Evolutionary conservation across 2,888 invertebrate genomes (phyloP), one percentile per base, ranked within the genome.

Genomic region (Drosophila neutralis): DNA sequence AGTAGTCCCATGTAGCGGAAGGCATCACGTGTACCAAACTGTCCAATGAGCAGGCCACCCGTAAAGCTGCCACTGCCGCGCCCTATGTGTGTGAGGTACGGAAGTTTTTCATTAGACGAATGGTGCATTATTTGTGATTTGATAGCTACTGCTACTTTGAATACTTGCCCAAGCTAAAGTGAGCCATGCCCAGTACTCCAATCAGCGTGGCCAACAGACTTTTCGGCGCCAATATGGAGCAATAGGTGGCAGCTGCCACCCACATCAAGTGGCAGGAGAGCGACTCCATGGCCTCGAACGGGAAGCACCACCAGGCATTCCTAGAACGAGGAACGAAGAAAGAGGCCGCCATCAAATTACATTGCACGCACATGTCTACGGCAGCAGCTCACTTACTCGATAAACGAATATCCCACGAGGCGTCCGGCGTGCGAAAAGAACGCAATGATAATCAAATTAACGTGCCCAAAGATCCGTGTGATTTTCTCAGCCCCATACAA

Each of bases 181-280:
- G 97, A 3, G 97, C 95, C 95, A 97, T 97, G 80, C 97, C 97
- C 53, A 98, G 94, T 0, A 98, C 96, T 24, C 98, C 98, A 89
- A 97, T 97, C 62, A 98, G 94, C 0, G 98, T 98, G 7, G 97
- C 97, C 66, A 97, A 93, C 78, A 97, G 94, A 87, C 95, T 97
- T 91, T 96, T 96, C 0, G 98, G 98, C 1, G 97, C 97, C 83
- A 98, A 93, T 92, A 96, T 95, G 18, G 97, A 96, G 88, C 97
- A 97, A 92, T 98, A 97, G 0, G 97, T 97, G 8, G 97, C 97
- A 1, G 97, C 97, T 42, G 98, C 97, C 21, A 97, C 97, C 96
- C 97, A 98, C 97, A 98, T 97, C 78, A 98, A 93, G 90, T 97
- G 97, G 31, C 97, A 97, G 0, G 97, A 97, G 21, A 97, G 93